Base-by-base conservation (phyloP, 2,888 invertebrate species). In the Agonum fuliginosum region DNA sequence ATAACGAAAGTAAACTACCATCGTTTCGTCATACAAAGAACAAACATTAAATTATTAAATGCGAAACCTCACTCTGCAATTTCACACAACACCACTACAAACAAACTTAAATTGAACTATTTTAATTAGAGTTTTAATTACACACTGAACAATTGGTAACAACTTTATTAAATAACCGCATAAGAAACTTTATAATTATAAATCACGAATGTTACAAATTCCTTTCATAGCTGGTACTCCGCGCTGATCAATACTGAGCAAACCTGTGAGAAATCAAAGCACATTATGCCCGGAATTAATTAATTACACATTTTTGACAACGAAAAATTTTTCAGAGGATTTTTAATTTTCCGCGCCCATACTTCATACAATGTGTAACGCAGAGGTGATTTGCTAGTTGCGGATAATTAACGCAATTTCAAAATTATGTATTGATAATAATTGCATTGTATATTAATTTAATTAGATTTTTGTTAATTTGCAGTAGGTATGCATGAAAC, bases 81-180 rank as follows among this genome's bases (percentile, higher is more conserved):
- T 62, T 62, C 58, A 62, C 58, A 30, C 51, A 3, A 46, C 30
- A 62, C 30, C 17, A 30, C 30, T 62, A 17, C 58, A 41, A 67
- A 65, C 65, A 65, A 67, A 67, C 67, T 67, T 41, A 67, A 67
- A 20, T 41, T 43, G 14, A 67, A 67, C 37, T 67, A 67, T 67
- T 67, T 67, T 67, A 67, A 67, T 67, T 20, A 67, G 43, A 3
- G 17, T 20, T 67, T 10, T 41, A 67, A 67, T 67, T 41, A 67
- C 37, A 41, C n/a, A 5, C n/a, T 20, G 37, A 67, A 67, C 67
- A 67, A 67, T 41, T 24, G 43, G 41, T 24, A 67, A 67, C 41
- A 67, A 41, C 41, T 67, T 67, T 41, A 67, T 67, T 41, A 67
- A 67, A 67, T 67, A 41, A 41, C 22, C 58, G 17, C 30, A 19